Base-by-base conservation (phyloP, 2,113 vertebrate genomes). In the Indri indri region DNA sequence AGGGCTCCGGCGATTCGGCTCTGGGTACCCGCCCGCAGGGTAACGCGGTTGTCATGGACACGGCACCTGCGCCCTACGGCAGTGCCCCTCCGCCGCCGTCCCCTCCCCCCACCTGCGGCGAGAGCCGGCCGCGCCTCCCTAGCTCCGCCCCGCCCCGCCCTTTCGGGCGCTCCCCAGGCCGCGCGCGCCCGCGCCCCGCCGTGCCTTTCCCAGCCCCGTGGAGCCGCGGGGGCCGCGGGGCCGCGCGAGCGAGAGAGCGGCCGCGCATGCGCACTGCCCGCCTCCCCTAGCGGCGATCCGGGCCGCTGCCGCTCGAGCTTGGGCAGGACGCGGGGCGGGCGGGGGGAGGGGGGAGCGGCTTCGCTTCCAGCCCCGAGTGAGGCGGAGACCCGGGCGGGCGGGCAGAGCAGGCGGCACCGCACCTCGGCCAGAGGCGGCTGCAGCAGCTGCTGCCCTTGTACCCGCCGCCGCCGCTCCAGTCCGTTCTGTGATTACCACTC, bases 21-120 rank as follows among this genome's bases (percentile, higher is more conserved):
- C 63, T 22, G 0, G 42, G 52, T 30, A 88, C 73, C 93, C 82
- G 79, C 95, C 91, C 86, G 2, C n/a, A 17, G 79, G n/a, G 95
- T 25, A 84, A 98, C 97, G 96, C 98, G 68, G 97, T 97, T 94
- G 97, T 88, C 97, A 97, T 96, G 96, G 97, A 87, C 83, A 97
- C 97, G 3, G 98, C 98, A 98, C 98, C 97, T 98, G 98, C 97
- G 98, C 98, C 96, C 96, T 97, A 22, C 32, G 11, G 94, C 59
- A 0, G 14, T 10, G 93, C 45, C 76, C 34, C 95, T 54, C 50
- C 47, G 16, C 68, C 13, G 17, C 22, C 8, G 12, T 54, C 91
- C 94, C 97, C 90, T 85, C 71, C 94, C 92, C 90, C 95, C 80
- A 74, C 95, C 96, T 90, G 91, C 57, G 14, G 89, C 81, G 16